Conservation (phyloP, 1,140 invertebrate species). For the Metopolophium dirhodum region DNA sequence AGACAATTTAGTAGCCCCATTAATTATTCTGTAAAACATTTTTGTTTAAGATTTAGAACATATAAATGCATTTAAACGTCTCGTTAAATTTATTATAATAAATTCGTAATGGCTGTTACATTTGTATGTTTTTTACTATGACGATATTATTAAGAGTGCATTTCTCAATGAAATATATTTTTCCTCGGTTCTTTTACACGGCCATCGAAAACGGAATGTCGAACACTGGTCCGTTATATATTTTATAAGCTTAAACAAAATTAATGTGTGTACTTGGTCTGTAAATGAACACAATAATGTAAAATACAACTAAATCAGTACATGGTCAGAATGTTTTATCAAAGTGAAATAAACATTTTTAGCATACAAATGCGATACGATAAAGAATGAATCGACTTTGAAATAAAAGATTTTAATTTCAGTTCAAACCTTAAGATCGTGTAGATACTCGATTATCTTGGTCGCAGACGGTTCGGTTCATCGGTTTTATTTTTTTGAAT, state of each 20-base stretch:
- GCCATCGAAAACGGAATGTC: not conserved
- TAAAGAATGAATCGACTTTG: not conserved
- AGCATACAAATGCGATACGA: too few relatives aligned
- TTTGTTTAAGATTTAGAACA: slow-evolving; percentile 1
- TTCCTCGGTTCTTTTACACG: not conserved
- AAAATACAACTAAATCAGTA: not conserved
- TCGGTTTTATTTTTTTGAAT: slow-evolving; percentile 5
- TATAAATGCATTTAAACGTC: not conserved
- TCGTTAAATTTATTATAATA: not conserved
- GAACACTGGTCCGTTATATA: not conserved
- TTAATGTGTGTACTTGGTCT: not conserved
- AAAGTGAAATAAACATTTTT: not conserved
- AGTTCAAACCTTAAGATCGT: not conserved
- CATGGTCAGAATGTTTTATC: not conserved
- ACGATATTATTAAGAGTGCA: not conserved
- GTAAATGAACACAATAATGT: not conserved
- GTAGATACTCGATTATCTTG: not conserved
- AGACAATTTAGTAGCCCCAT: not conserved
- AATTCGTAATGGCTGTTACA: not conserved
- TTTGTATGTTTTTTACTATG: not conserved
- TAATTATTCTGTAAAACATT: slow-evolving; percentile 22
- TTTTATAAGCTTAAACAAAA: not conserved
- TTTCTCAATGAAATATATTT: not conserved
- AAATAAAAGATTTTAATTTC: not conserved
- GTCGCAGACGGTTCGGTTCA: not conserved